Conservation (phyloP, 2,888 invertebrate species). For the Sepioteuthis lessoniana region DNA sequence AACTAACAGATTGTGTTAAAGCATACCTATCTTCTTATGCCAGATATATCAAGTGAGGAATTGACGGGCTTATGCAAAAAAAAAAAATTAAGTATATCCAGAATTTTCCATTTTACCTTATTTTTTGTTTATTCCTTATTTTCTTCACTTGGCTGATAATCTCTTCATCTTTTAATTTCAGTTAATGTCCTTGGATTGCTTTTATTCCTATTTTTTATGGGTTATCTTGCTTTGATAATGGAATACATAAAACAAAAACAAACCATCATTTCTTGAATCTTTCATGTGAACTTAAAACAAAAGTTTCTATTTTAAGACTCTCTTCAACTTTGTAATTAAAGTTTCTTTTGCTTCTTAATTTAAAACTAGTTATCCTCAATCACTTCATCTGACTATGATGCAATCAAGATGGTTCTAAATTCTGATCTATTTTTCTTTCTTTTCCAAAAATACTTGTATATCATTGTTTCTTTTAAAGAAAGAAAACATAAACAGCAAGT, state of each 20-base stretch:
- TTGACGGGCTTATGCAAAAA: too few relatives aligned
- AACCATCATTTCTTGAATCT: background rate
- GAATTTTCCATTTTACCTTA: too few relatives aligned
- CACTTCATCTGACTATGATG: background rate
- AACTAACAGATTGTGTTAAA: background rate
- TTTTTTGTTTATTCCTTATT: too few relatives aligned
- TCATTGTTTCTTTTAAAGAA: background rate
- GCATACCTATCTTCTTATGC: background rate
- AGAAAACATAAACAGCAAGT: background rate
- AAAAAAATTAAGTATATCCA: too few relatives aligned
- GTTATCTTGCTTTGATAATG: too few relatives aligned
- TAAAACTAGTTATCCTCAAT: background rate
- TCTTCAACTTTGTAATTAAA: background rate
- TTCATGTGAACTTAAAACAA: background rate
- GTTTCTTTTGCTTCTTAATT: background rate
- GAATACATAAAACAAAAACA: too few relatives aligned
- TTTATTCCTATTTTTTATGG: too few relatives aligned
- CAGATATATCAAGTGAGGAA: too few relatives aligned
- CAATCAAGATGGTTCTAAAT: background rate
- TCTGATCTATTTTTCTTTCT: background rate
- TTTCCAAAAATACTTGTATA: background rate
- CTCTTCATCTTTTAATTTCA: too few relatives aligned
- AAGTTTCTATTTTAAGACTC: background rate
- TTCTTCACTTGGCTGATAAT: too few relatives aligned
- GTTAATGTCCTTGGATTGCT: too few relatives aligned